These are phyloP conservation scores for Homalodisca vitripennis DNA, from an alignment of 1,140 invertebrate genomes.

Conservation along the genomic window DNA sequence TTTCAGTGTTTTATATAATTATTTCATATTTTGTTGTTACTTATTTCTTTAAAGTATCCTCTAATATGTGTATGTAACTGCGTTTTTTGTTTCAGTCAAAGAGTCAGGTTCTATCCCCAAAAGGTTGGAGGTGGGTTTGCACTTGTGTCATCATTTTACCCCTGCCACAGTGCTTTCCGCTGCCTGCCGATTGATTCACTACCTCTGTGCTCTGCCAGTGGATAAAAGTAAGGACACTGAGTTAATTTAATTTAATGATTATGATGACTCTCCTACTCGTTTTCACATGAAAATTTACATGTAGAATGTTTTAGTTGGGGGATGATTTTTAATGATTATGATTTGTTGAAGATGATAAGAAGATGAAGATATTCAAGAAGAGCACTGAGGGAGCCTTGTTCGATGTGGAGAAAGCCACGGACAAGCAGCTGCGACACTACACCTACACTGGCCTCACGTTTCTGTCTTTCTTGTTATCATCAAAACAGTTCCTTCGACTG, in stretches of 20 bases:
- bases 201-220: conserved; percentile 63
- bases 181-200: conserved; percentile 64
- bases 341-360: conserved; percentile 30
- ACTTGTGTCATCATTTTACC: conserved; percentile 63
- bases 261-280: no score
- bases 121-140: conserved; percentile 68
- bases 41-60: no score
- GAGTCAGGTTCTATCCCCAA: conserved; percentile 45
- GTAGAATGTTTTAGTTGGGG: no score
- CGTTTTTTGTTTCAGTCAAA: no score
- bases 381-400: conserved; percentile 54
- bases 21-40: no score
- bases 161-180: conserved; percentile 61
- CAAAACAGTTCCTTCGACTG: conserved; percentile 65
- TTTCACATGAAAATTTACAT: no score
- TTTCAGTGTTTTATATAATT: no score
- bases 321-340: no score
- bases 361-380: conserved; percentile 11
- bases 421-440: conserved; percentile 77
- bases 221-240: conserved; percentile 58
- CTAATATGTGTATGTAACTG: no score
- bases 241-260: not conserved
- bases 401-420: conserved; percentile 60
- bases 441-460: conserved; percentile 75
- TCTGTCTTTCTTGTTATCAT: conserved; percentile 64